These are phyloP conservation scores for Cottus gobio DNA, from an alignment of 2,113 vertebrate genomes.

Conservation along the genomic window DNA sequence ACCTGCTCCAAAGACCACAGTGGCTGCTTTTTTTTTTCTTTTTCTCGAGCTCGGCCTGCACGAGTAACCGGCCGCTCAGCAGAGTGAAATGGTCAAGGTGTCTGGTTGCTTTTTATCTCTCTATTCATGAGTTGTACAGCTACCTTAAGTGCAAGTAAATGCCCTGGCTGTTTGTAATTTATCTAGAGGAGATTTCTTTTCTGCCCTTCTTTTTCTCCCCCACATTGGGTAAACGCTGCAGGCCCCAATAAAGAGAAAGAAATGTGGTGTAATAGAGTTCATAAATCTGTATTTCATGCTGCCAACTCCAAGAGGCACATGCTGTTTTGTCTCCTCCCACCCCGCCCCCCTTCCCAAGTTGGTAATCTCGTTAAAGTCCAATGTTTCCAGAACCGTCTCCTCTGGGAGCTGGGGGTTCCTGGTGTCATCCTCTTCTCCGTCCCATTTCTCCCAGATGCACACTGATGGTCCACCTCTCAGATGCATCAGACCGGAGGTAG, in stretches of 20 bases:
- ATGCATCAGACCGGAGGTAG: constrained; percentile 26
- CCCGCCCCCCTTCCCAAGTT: constrained; percentile 41
- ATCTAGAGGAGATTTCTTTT: constrained; percentile 65
- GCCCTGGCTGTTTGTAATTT: constrained; percentile 77
- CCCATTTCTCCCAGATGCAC: constrained; percentile 47
- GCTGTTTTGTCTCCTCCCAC: constrained; percentile 59
- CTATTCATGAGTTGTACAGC: constrained; percentile 49
- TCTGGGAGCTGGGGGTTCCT: constrained; percentile 53
- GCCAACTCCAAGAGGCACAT: constrained; percentile 74
- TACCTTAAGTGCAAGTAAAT: constrained; percentile 64
- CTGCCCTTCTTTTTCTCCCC: constrained; percentile 41
- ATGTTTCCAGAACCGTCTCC: constrained; percentile 71
- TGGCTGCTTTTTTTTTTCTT: constrained; percentile 23
- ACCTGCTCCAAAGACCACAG: constrained; percentile 78
- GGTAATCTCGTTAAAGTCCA: constrained; percentile 80
- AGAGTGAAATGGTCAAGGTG: constrained; percentile 48
- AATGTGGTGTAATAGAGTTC: constrained; percentile 83
- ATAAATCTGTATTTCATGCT: constrained; percentile 83
- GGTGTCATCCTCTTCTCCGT: constrained; percentile 64
- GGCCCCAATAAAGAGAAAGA: constrained; percentile 80
- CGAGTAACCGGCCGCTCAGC: constrained; percentile 32
- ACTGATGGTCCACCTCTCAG: constrained; percentile 26
- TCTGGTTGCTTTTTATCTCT: constrained; percentile 55
- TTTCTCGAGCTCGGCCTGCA: constrained; percentile 36
- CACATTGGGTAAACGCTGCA: constrained; percentile 73